These are phyloP conservation scores for Tridacna gigas DNA, from an alignment of 2,888 invertebrate genomes.

Conservation along the genomic window DNA sequence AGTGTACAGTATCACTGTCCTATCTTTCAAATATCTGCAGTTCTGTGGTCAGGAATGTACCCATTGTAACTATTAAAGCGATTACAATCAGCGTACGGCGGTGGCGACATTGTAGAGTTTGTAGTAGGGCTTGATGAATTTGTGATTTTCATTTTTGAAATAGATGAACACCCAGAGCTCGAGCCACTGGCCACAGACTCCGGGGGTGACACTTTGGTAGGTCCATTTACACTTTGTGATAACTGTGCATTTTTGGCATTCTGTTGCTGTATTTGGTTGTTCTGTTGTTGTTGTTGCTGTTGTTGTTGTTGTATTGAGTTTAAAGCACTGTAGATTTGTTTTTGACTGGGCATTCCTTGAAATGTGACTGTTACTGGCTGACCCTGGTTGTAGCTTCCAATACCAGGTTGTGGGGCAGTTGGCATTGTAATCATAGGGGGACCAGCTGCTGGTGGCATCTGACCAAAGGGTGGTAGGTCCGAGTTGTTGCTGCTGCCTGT, in stretches of 20 bases:
- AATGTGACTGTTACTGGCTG: slow-evolving; percentile 67
- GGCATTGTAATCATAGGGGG: slow-evolving; percentile 63
- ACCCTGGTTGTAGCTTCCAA: slow-evolving; percentile 36
- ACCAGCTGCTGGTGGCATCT: slow-evolving; percentile 50
- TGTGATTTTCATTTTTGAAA: slow-evolving; percentile 62
- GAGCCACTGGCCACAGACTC: slow-evolving; percentile 82
- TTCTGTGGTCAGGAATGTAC: slow-evolving; percentile 79
- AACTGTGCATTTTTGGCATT: slow-evolving; percentile 64
- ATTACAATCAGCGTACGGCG: slow-evolving; percentile 73
- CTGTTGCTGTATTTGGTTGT: slow-evolving; percentile 56
- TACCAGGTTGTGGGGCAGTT: slow-evolving; percentile 59
- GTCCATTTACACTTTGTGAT: slow-evolving; percentile 66
- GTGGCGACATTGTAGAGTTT: slow-evolving; percentile 59
- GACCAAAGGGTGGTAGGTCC: slow-evolving; percentile 66
- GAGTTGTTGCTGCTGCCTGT: slow-evolving; percentile 81
- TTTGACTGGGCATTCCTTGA: slow-evolving; percentile 66
- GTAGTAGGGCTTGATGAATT: slow-evolving; percentile 61
- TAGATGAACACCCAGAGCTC: slow-evolving; percentile 73
- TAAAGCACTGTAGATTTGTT: slow-evolving; percentile 67
- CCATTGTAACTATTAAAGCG: slow-evolving; percentile 75
- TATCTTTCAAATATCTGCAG: slow-evolving; percentile 65
- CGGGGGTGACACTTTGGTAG: slow-evolving; percentile 79
- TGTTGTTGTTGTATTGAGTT: slow-evolving; percentile 61
- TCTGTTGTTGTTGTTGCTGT: slow-evolving; percentile 45
- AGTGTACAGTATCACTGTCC: neutral